phyloP scores from a whole-genome alignment of 2,888 invertebrate species.

The Amiota mariae region DNA sequence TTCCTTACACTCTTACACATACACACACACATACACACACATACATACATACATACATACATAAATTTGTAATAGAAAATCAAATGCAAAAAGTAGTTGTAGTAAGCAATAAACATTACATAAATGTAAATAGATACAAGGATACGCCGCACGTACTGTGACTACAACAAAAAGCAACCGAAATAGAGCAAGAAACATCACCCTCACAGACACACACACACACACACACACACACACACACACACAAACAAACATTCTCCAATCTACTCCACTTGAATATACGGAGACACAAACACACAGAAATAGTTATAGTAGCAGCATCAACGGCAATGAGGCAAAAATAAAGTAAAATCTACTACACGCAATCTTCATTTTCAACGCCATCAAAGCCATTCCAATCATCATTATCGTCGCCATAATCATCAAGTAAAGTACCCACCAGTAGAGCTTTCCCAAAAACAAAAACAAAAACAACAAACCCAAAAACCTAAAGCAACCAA shows the following conservation, averaged over 20 bases:
- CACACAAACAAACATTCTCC: too few relatives aligned
- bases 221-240: slow-evolving; percentile 21
- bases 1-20: too few relatives aligned
- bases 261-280: slow-evolving; percentile 38
- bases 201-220: slow-evolving; percentile 27
- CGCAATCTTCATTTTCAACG: slow-evolving; percentile 71
- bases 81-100: slow-evolving; percentile 29
- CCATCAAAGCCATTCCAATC: slow-evolving; percentile 73
- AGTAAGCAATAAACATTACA: slow-evolving; percentile 22
- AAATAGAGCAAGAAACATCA: slow-evolving; percentile 33
- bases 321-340: slow-evolving; percentile 37
- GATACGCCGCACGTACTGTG: slow-evolving; percentile 13
- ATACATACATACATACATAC: neutral
- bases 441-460: slow-evolving; percentile 58
- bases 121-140: slow-evolving; percentile 13
- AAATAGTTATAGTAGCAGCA: slow-evolving; percentile 48
- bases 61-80: slow-evolving; percentile 22
- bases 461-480: neutral
- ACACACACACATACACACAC: neutral
- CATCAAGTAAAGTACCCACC: slow-evolving; percentile 73
- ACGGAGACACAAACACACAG: slow-evolving; percentile 37
- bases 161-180: slow-evolving; percentile 37
- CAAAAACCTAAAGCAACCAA: slow-evolving; percentile 38
- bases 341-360: slow-evolving; percentile 55
- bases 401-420: slow-evolving; percentile 73